Evolutionary conservation across 2,888 invertebrate genomes (phyloP), one percentile per base, ranked within the genome.

Genomic region (Automeris io): DNA sequence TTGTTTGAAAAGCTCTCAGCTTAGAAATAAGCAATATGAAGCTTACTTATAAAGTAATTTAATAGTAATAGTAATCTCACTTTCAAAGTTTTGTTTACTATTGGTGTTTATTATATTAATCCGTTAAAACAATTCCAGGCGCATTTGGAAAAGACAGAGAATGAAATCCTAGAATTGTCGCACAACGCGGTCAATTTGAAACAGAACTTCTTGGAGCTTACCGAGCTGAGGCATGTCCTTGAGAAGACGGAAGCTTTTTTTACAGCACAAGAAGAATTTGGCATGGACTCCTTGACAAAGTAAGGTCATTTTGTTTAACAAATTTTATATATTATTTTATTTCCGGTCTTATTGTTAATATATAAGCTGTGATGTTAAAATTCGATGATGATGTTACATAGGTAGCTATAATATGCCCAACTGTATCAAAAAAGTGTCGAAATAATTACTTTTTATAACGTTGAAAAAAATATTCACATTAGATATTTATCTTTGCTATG

Each of bases 91-190:
- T 24, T 8, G 8, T 4, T 6, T 24, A 9, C 24, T 24, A 24
- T 11, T 9, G 9, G 11, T 24, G n/a, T n/a, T n/a, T n/a, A n/a
- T n/a, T n/a, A n/a, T n/a, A n/a, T n/a, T n/a, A n/a, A 8, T 26
- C 25, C 12, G n/a, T 12, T 3, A 19, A n/a, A 35, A 29, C 3
- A 12, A 23, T 25, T 12, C 12, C 74, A 95, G 91, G 94, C 95
- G 0, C 95, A 96, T 54, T 90, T 98, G 70, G 98, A 99, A 77
- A 97, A 97, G 82, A 94, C 97, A 13, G 98, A 99, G 76, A 94
- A 95, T 53, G 98, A 99, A 77, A 92, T 99, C 51, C 89, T 95
- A 37, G 98, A 98, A 80, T 89, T 99, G 46, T 96, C 96, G 42
- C 93, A 94, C 63, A 98, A 97, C 72, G 95, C 96, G 5, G 94